Conservation (phyloP, 2,888 invertebrate species). For the Diarsia rubi region DNA sequence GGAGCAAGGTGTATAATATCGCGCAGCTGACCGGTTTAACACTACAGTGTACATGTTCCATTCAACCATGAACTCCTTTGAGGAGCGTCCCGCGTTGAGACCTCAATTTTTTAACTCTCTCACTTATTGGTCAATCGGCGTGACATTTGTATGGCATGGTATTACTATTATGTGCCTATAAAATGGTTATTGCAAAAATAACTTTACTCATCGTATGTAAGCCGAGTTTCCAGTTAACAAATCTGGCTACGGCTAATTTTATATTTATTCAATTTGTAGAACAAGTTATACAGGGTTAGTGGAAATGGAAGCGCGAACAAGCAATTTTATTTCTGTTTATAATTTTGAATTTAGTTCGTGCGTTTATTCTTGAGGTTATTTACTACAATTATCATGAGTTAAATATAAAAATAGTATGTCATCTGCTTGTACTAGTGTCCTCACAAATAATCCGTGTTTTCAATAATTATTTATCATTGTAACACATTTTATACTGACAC, state of each 20-base stretch:
- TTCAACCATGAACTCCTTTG: slow-evolving; percentile 90
- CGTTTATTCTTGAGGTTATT: slow-evolving; percentile 18
- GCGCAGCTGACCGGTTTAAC: slow-evolving; percentile 72
- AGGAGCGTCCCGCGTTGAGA: slow-evolving; percentile 89
- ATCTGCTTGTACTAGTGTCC: slow-evolving; percentile 43
- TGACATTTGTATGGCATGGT: slow-evolving; percentile 87
- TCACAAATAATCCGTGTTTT: slow-evolving; percentile 69
- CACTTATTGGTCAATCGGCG: slow-evolving; percentile 89
- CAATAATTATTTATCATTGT: slow-evolving; percentile 78
- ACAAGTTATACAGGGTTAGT: slow-evolving; percentile 11
- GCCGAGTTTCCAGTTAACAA: slow-evolving; percentile 39
- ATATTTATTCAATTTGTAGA: slow-evolving; percentile 31
- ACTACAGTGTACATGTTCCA: slow-evolving; percentile 87
- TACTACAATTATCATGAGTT: slow-evolving; percentile 19
- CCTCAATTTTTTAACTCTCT: slow-evolving; percentile 90
- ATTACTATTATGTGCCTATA: slow-evolving; percentile 78
- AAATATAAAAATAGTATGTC: slow-evolving; percentile 33
- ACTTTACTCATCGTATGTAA: slow-evolving; percentile 49
- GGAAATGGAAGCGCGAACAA: slow-evolving; percentile 15
- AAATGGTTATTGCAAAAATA: slow-evolving; percentile 76
- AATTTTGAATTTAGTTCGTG: slow-evolving; percentile 23
- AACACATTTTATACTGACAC: slow-evolving; percentile 79
- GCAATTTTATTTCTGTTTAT: slow-evolving; percentile 17
- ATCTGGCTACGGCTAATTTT: slow-evolving; percentile 31
- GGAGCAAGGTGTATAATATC: slow-evolving; percentile 75